Conservation (phyloP, 1,140 invertebrate species). For the Physella acuta region DNA sequence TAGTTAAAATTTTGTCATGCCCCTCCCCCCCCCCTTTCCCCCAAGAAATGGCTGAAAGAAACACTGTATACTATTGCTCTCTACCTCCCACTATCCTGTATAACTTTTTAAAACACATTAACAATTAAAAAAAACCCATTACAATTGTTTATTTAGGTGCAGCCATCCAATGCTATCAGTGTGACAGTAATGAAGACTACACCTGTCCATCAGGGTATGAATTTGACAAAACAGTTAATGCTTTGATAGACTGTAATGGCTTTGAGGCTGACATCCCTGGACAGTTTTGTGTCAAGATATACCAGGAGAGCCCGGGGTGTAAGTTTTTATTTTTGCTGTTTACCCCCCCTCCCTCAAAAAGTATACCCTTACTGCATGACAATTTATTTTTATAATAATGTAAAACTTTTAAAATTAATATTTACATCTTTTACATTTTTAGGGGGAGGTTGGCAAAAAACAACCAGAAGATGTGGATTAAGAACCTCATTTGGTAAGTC, state of each 20-base stretch:
- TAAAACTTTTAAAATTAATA: no score
- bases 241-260: slow-evolving; percentile 58
- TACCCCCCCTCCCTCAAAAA: no score
- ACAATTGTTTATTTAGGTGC: slow-evolving; percentile 33
- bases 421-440: slow-evolving; percentile 30
- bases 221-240: slow-evolving; percentile 58
- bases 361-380: no score
- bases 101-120: no score
- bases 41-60: no score
- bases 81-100: no score
- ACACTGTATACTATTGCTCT: no score
- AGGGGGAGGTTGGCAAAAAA: slow-evolving; percentile 60
- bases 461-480: slow-evolving; percentile 58
- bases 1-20: no score
- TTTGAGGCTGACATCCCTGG: slow-evolving; percentile 58
- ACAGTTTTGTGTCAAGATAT: slow-evolving; percentile 60
- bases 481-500: slow-evolving; percentile 53
- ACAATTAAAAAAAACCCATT: no score
- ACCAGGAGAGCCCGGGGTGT: slow-evolving; percentile 60
- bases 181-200: slow-evolving; percentile 60
- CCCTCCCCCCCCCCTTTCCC: no score
- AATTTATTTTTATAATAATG: no score
- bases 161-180: slow-evolving; percentile 60
- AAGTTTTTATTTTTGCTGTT: slow-evolving; percentile 32
- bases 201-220: slow-evolving; percentile 51